These are phyloP conservation scores for Dryas iulia DNA, from an alignment of 1,140 invertebrate genomes.

Conservation along the genomic window DNA sequence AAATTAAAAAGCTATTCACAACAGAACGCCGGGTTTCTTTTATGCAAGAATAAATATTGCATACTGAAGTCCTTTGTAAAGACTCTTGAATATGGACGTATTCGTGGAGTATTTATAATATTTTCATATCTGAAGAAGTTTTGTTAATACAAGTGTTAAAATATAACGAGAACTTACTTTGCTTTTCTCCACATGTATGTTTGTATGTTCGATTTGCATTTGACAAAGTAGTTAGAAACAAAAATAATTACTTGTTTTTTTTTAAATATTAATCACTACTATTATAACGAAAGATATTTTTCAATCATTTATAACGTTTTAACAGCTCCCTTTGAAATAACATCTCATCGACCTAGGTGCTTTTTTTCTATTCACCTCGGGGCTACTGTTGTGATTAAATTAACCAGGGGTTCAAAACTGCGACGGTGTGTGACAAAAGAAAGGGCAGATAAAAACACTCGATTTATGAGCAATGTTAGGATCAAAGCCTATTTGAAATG, in stretches of 20 bases:
- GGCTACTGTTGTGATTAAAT: slow-evolving; percentile 11
- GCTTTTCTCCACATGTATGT: not conserved
- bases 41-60: slow-evolving; percentile 24
- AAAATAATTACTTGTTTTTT: too few species aligned
- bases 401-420: not conserved
- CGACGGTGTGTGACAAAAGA: not conserved
- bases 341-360: not conserved
- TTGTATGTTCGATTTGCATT: too few species aligned
- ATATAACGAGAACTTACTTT: not conserved
- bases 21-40: slow-evolving; percentile 17
- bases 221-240: not conserved
- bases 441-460: not conserved
- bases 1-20: slow-evolving; percentile 24
- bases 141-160: slow-evolving; percentile 3
- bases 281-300: not conserved
- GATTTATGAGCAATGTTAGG: not conserved
- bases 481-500: not conserved
- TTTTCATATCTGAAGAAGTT: slow-evolving; percentile 17
- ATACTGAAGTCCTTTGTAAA: slow-evolving; percentile 25
- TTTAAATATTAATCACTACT: too few species aligned
- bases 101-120: slow-evolving; percentile 16
- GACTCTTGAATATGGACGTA: slow-evolving; percentile 18
- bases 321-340: not conserved
- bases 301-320: not conserved
- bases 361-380: not conserved